phyloP scores from a whole-genome alignment of 2,797 vertebrate genomes.

The Margarornis squamiger region DNA sequence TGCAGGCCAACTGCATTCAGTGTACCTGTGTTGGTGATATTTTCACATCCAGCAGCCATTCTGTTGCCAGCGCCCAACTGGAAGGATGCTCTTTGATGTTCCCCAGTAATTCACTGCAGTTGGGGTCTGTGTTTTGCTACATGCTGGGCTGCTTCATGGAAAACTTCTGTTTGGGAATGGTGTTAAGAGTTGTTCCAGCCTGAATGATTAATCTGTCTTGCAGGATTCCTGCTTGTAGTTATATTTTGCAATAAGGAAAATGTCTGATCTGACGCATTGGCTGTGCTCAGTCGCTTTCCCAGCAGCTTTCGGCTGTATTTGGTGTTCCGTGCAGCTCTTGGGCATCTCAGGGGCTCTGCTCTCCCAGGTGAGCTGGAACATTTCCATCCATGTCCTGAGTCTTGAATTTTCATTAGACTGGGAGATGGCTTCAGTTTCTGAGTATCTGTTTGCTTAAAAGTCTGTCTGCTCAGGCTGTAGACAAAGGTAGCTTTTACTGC shows the following conservation, averaged over 20 bases:
- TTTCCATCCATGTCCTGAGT: background rate
- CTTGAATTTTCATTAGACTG: background rate
- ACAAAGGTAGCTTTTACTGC: background rate
- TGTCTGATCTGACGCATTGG: background rate
- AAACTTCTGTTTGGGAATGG: background rate
- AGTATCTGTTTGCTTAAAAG: background rate
- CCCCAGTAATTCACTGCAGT: background rate
- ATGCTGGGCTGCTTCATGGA: background rate
- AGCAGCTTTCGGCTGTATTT: accelerated
- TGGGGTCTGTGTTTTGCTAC: accelerated
- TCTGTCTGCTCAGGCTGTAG: background rate
- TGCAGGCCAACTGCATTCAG: accelerated
- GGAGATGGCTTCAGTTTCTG: background rate
- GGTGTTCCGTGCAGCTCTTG: background rate
- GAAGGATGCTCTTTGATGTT: background rate
- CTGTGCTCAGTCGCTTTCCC: background rate
- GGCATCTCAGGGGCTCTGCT: background rate
- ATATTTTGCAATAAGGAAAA: background rate
- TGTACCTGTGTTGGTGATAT: background rate
- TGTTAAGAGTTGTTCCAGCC: background rate
- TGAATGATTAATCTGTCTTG: background rate
- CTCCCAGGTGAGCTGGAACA: background rate
- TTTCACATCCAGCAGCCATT: background rate
- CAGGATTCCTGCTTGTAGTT: background rate
- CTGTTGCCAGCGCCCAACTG: background rate